A percentile compares a stretch with the other conserved stretches of the same genome.
Evolutionary conservation across 2,888 invertebrate genomes (phyloP).

Genomic region (Argyra leucocephala): DNA sequence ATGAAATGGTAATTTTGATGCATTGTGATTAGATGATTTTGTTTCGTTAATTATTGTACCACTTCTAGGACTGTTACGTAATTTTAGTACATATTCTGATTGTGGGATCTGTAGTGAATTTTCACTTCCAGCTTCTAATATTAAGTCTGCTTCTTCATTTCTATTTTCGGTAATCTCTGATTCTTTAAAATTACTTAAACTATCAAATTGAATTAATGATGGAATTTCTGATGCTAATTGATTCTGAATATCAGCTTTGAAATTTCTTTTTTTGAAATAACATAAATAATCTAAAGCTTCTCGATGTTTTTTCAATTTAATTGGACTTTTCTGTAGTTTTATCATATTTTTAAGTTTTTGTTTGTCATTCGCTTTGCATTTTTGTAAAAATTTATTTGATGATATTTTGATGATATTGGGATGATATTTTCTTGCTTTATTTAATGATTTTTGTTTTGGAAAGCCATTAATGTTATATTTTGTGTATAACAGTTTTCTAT

Average conservation of each 20-base stretch:
- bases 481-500: too few species aligned
- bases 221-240: background rate
- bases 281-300: background rate
- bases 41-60: slow-evolving; percentile 38
- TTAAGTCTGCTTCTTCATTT: background rate
- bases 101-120: background rate
- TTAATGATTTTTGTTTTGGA: too few species aligned
- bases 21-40: slow-evolving; percentile 27
- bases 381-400: background rate
- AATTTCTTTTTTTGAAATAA: background rate
- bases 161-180: background rate
- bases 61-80: slow-evolving; percentile 31
- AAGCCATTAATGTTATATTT: too few species aligned
- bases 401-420: too few species aligned
- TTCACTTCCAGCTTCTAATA: background rate
- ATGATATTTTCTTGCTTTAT: too few species aligned
- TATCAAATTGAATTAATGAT: background rate
- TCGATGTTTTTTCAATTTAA: background rate
- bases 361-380: background rate
- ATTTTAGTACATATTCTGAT: background rate
- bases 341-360: background rate
- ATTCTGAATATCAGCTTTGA: background rate
- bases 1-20: slow-evolving; percentile 30
- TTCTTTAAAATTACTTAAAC: background rate
- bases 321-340: background rate